A percentile compares a stretch with the other conserved stretches of the same genome.
phyloP scores from a whole-genome alignment of 1,140 invertebrate genomes.

The Drosophila takahashii region DNA sequence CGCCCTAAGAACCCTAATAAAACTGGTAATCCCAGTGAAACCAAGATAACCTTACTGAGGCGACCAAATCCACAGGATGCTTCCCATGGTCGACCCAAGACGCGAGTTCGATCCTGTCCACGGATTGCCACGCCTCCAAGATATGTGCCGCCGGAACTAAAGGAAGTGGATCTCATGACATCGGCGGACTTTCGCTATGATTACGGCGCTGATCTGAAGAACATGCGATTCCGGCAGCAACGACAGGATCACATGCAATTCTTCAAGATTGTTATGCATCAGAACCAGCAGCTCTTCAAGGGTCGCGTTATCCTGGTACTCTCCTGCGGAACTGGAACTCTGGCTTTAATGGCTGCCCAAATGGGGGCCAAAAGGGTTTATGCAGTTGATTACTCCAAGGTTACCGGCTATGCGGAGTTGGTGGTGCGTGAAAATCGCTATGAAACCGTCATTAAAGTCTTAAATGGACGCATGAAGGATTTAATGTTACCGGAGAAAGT shows the following conservation, averaged over 20 bases:
- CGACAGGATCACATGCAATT: conserved; percentile 98
- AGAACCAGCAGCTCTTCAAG: conserved; percentile 97
- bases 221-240: conserved; percentile 99
- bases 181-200: conserved; percentile 62
- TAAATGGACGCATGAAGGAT: conserved; percentile 95
- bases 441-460: conserved; percentile 92
- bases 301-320: conserved; percentile 98
- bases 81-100: not conserved
- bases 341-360: conserved; percentile 99
- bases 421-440: conserved; percentile 90
- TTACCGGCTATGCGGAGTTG: conserved; percentile 96
- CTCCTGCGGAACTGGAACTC: conserved; percentile 98
- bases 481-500: conserved; percentile 90
- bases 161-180: conserved; percentile 54
- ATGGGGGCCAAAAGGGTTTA: conserved; percentile 97
- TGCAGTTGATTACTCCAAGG: conserved; percentile 98
- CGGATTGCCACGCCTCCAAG: conserved; percentile 24
- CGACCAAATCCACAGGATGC: not conserved
- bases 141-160: conserved; percentile 40
- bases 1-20: not conserved
- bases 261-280: conserved; percentile 98
- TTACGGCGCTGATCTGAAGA: conserved; percentile 96
- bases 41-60: not conserved
- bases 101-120: not conserved
- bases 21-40: not conserved